Conservation (phyloP, 2,797 vertebrate genomes). For the Typhlichthys eigenmanni region DNA sequence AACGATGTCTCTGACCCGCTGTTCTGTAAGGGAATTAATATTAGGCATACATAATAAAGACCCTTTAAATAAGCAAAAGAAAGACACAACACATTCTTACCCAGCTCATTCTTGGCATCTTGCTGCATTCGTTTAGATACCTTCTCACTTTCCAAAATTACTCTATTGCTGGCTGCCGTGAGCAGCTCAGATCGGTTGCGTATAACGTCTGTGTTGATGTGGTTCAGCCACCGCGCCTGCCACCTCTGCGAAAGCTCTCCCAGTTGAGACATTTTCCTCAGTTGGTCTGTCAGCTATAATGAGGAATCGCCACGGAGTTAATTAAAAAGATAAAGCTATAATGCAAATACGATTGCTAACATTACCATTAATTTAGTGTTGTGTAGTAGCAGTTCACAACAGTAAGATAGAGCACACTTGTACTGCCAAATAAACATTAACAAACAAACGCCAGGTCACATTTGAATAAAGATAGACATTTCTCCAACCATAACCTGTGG, state of each 20-base stretch:
- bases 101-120: constrained; percentile 83
- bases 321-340: no score
- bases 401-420: no score
- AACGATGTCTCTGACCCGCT: constrained; percentile 82
- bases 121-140: constrained; percentile 78
- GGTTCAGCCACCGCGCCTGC: constrained; percentile 64
- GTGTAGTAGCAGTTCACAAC: no score
- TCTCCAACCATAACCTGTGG: no score
- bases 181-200: constrained; percentile 79
- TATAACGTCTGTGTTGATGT: constrained; percentile 69
- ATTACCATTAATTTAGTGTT: no score
- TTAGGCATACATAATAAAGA: background rate
- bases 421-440: no score
- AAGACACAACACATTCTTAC: constrained; percentile 64
- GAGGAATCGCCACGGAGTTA: no score
- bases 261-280: constrained; percentile 75
- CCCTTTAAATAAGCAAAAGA: background rate
- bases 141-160: constrained; percentile 83
- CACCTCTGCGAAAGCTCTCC: constrained; percentile 75
- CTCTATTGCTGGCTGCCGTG: constrained; percentile 78
- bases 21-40: constrained; percentile 71
- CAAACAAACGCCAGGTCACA: no score
- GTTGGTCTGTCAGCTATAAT: no score
- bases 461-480: no score
- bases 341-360: no score